Percentiles rank a stretch among this genome's conserved stretches.
Evolutionary conservation across 92 coral and sea anemone genomes (phyloP).

Genomic region (Palythoa heliodiscus): DNA sequence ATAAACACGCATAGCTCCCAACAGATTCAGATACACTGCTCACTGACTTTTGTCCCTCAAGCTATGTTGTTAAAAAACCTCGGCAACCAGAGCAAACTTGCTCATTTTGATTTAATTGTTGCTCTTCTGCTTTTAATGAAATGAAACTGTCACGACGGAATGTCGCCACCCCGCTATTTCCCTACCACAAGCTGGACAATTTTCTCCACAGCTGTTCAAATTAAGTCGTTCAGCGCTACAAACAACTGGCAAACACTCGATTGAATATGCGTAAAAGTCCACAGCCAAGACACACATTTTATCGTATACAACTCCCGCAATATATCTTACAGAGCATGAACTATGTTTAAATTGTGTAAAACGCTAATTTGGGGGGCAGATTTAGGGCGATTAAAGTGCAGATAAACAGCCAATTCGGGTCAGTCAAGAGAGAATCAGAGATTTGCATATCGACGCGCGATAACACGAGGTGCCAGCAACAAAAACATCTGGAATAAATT

Average conservation of each 20-base stretch:
- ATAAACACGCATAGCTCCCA: conserved; percentile 5
- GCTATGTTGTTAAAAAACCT: neutral
- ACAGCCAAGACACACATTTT: neutral
- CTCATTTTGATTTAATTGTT: neutral
- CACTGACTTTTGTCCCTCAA: neutral
- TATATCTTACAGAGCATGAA: neutral
- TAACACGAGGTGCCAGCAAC: neutral
- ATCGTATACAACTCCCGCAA: neutral
- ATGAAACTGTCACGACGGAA: neutral
- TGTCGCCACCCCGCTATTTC: neutral
- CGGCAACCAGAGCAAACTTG: neutral
- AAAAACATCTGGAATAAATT: conserved; percentile 37
- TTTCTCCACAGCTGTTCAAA: conserved; percentile 1
- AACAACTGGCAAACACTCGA: neutral
- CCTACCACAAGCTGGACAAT: conserved; percentile 6
- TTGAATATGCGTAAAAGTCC: neutral
- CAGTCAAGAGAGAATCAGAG: conserved; percentile 8
- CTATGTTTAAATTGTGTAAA: conserved; percentile 36
- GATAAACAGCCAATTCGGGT: conserved; percentile 32
- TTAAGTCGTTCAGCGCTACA: neutral
- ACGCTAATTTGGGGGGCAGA: conserved; percentile 43
- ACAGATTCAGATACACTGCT: neutral
- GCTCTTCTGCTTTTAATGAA: neutral
- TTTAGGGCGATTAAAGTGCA: conserved; percentile 30
- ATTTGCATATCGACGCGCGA: conserved; percentile 23